Percentiles rank a stretch among this genome's conserved stretches.
Conservation (phyloP, 30 jellyfish, hydroid and myxozoan genomes). For the Hydractinia echinata region DNA sequence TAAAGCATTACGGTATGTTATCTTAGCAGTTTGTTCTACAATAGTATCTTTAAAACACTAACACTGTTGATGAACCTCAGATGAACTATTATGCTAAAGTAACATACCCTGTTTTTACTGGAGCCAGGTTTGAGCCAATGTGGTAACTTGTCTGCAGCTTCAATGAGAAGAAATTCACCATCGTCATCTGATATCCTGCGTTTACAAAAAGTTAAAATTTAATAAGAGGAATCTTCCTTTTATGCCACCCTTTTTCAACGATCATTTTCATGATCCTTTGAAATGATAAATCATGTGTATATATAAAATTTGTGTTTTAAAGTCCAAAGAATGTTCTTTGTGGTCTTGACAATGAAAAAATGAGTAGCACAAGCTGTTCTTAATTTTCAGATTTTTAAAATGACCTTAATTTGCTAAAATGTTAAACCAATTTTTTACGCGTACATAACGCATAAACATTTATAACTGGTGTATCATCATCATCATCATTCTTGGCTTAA, state of each 20-base stretch:
- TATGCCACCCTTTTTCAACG: no score
- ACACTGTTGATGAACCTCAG: neutral
- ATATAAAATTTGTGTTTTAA: no score
- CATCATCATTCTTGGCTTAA: no score
- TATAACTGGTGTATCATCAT: no score
- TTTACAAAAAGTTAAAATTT: neutral
- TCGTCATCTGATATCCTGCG: conserved; percentile 63
- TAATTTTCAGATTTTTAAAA: no score
- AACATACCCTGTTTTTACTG: conserved; percentile 58
- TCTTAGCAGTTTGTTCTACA: neutral
- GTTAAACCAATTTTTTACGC: neutral
- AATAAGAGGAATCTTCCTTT: neutral
- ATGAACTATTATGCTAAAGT: no score
- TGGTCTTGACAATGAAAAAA: no score
- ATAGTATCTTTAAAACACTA: neutral
- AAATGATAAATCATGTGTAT: no score
- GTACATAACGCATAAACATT: neutral
- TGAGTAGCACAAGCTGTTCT: no score
- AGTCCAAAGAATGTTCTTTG: no score
- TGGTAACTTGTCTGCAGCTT: conserved; percentile 77
- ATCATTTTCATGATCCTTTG: no score
- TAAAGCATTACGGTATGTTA: no score
- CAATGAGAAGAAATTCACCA: conserved; percentile 71
- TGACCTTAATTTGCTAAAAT: neutral
- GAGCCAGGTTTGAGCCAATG: conserved; percentile 66